phyloP scores from a whole-genome alignment of 2,797 vertebrate species.

The Enteromius fasciolatus region DNA sequence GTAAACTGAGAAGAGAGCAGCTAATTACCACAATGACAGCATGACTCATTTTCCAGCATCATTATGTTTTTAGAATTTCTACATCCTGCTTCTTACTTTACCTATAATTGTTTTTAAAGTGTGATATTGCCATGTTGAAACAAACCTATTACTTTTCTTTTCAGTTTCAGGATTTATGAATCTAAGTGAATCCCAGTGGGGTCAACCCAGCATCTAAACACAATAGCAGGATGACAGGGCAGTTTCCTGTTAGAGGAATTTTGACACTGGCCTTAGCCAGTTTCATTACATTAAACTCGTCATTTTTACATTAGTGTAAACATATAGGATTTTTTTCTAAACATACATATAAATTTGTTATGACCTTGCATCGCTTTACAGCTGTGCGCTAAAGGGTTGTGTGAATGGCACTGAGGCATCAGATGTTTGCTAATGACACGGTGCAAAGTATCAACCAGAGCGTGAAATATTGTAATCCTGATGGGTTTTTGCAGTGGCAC shows the following conservation, averaged over 20 bases:
- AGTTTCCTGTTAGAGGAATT: constrained; percentile 22
- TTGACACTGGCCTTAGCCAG: background rate
- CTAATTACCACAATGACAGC: background rate
- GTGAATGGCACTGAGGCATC: constrained; percentile 13
- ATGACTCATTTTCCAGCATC: background rate
- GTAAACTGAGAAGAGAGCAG: background rate
- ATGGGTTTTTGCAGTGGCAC: constrained; percentile 17
- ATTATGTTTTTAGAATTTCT: background rate
- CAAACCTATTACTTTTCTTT: background rate
- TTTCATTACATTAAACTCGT: too few relatives aligned
- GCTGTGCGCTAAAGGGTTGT: constrained; percentile 18
- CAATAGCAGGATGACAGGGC: constrained; percentile 29
- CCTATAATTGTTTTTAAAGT: background rate
- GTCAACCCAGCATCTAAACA: background rate
- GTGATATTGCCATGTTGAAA: background rate
- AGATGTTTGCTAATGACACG: constrained; percentile 34
- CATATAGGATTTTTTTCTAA: background rate
- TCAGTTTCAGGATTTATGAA: background rate
- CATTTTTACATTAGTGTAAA: background rate
- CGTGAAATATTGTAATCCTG: constrained; percentile 48
- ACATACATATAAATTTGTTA: background rate
- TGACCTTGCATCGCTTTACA: constrained; percentile 6
- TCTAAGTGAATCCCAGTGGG: background rate
- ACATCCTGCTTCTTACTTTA: background rate
- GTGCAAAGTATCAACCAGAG: constrained; percentile 45